Evolutionary conservation across 1,140 invertebrate genomes (phyloP).

Genomic region (Ostrea denselamellosa): DNA sequence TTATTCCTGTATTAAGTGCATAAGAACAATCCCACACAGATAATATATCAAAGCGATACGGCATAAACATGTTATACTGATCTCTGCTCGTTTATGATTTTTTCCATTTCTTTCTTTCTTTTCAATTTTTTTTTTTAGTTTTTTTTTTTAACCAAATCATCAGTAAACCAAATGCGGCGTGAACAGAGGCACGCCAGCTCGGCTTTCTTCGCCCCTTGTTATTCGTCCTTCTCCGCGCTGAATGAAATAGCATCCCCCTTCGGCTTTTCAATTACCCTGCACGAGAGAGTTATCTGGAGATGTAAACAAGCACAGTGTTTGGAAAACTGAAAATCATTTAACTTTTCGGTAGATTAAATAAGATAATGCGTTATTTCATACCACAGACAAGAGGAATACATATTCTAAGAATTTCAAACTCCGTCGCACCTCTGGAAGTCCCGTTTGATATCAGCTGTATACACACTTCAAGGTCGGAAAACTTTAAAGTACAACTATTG

Average conservation of each 20-base stretch:
- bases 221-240: background rate
- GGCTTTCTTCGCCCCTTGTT: background rate
- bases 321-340: constrained; percentile 35
- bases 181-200: background rate
- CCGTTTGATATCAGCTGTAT: background rate
- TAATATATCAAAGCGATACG: too few relatives aligned
- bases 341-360: constrained; percentile 36
- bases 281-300: constrained; percentile 12
- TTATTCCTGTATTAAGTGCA: too few relatives aligned
- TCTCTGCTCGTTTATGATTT: too few relatives aligned
- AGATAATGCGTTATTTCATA: constrained; percentile 27
- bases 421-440: background rate
- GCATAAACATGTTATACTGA: too few relatives aligned
- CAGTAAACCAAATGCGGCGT: background rate
- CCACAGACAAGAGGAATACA: background rate
- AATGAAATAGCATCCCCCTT: constrained; percentile 20
- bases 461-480: background rate
- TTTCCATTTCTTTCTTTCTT: too few relatives aligned
- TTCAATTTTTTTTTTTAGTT: too few relatives aligned
- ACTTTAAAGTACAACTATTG: background rate
- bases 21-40: too few relatives aligned
- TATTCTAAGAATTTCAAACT: background rate
- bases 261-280: constrained; percentile 28
- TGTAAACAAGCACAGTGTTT: constrained; percentile 27
- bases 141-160: background rate